phyloP scores from a whole-genome alignment of 1,140 invertebrate genomes.

The Drosophila tristis region DNA sequence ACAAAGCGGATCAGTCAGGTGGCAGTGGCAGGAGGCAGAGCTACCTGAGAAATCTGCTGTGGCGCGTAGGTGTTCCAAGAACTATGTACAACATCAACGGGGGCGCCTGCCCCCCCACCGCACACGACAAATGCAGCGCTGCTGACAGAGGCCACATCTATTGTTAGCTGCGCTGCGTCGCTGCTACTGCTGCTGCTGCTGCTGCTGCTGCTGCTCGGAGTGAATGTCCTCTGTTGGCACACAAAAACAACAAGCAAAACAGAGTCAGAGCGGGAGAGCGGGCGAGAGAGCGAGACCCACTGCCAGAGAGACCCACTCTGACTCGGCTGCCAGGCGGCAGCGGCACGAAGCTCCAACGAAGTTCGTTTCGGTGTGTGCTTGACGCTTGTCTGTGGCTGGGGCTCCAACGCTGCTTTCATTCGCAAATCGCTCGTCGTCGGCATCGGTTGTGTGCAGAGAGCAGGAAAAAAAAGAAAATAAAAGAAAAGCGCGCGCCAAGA shows the following conservation, averaged over 20 bases:
- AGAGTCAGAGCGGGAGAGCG: constrained; percentile 11
- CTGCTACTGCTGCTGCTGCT: constrained; percentile 47
- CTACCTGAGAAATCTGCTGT: constrained; percentile 63
- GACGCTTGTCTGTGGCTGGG: constrained; percentile 29
- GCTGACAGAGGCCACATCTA: constrained; percentile 49
- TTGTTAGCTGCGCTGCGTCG: constrained; percentile 66
- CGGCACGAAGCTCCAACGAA: constrained; percentile 11
- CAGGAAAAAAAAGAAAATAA: background rate
- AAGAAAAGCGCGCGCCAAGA: constrained; percentile 73
- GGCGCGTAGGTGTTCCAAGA: constrained; percentile 77
- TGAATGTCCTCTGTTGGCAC: constrained; percentile 83
- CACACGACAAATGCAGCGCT: constrained; percentile 45
- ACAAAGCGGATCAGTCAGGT: constrained; percentile 81
- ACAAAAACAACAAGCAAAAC: constrained; percentile 72
- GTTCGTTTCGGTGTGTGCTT: constrained; percentile 10
- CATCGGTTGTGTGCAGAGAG: constrained; percentile 72
- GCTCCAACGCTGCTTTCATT: constrained; percentile 75
- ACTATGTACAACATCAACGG: constrained; percentile 64
- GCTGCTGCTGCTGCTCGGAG: constrained; percentile 64
- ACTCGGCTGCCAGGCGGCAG: constrained; percentile 24
- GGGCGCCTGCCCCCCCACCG: constrained; percentile 39
- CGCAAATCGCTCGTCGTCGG: constrained; percentile 83
- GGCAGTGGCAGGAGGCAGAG: constrained; percentile 67
- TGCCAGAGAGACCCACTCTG: constrained; percentile 1
- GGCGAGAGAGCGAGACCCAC: background rate